Base-by-base conservation (phyloP, 2,797 vertebrate genomes). In the Ceyx erithaca region DNA sequence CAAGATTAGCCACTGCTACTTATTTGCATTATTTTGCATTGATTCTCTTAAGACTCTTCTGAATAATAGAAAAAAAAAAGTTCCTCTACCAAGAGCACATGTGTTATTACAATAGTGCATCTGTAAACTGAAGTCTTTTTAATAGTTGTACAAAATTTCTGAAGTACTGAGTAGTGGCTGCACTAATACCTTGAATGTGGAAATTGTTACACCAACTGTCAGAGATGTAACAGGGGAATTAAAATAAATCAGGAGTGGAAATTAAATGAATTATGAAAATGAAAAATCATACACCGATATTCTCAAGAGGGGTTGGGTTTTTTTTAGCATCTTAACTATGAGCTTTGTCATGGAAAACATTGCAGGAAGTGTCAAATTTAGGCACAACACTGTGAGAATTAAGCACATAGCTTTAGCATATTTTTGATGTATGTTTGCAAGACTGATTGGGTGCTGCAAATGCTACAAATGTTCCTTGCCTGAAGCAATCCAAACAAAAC, bases 301-400 rank as follows among this genome's bases (percentile, higher is more conserved):
- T 51, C 33, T 58, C n/a, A n/a, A 80, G 54, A 48, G 25, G 5
- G 1, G 0, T 4, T 9, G 37, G 35, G 14, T 0, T 4, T 12
- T 61, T 68, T 90, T 77, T 12, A 69, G 14, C 14, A 55, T 72
- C 62, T 93, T 59, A 71, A 51, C 69, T n/a, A 37, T 15, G 40
- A 66, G 37, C n/a, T 83, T 93, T 85, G 59, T 66, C 30, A 72
- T 5, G 9, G 11, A 75, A 93, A 90, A 59, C 10, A 2, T 66
- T 49, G 33, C 70, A 46, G 72, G 41, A 85, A 78, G 73, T 2
- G 14, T 54, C 58, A 78, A 31, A 78, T 71, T 58, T 22, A 72
- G 41, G 59, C 64, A 59, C 20, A 57, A 15, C 2, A 2, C 3
- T 18, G 25, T 30, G 49, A 94, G 49, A 81, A 62, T 62, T 30